A percentile compares a stretch with the other conserved stretches of the same genome.
Evolutionary conservation across 2,888 invertebrate species (phyloP).

Genomic region (Bembecia ichneumoniformis): DNA sequence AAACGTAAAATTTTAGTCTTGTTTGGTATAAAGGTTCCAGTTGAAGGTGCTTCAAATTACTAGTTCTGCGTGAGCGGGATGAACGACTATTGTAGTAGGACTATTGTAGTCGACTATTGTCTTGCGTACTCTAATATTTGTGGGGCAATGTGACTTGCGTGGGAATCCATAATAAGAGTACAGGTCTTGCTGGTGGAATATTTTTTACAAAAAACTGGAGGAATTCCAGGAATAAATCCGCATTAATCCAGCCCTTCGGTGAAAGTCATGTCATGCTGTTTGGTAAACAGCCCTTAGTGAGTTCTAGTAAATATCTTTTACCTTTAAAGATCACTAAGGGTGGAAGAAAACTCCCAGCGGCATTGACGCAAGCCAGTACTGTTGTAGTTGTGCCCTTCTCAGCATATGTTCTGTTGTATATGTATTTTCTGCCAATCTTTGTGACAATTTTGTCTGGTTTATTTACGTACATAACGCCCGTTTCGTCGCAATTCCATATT

Average conservation of each 20-base stretch:
- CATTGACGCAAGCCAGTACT: conserved; percentile 12
- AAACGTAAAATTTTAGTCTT: too few species aligned
- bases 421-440: conserved; percentile 12
- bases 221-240: conserved; percentile 16
- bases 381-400: conserved; percentile 14
- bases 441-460: conserved; percentile 14
- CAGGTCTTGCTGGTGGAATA: conserved; percentile 13
- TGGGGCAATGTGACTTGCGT: conserved; percentile 13
- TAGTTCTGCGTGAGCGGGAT: too few species aligned
- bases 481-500: conserved; percentile 14
- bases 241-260: conserved; percentile 17
- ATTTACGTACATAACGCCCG: conserved; percentile 13
- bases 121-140: conserved; percentile 9
- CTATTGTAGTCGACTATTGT: too few species aligned
- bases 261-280: conserved; percentile 16
- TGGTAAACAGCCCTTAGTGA: conserved; percentile 14
- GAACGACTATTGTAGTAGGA: too few species aligned
- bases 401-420: conserved; percentile 12
- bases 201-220: conserved; percentile 11
- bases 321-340: conserved; percentile 15
- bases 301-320: conserved; percentile 6
- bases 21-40: too few species aligned
- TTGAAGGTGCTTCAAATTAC: too few species aligned
- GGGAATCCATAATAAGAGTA: conserved; percentile 17
- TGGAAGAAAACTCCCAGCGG: conserved; percentile 8